Base-by-base conservation (phyloP, 2,797 vertebrate species). In the Sebastes jordani region DNA sequence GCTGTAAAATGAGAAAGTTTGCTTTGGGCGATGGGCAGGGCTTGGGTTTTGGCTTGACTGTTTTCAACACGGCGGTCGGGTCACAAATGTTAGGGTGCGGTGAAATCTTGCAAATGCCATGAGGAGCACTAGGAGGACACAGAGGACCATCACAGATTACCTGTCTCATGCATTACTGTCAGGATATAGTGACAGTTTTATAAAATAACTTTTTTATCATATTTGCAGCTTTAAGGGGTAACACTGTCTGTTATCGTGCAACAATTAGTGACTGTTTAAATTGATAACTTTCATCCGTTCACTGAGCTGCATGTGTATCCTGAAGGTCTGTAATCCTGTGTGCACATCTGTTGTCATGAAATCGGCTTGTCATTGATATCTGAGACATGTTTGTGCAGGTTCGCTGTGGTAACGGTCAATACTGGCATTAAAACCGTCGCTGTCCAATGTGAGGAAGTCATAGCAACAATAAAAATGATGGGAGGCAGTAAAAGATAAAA, bases 341-440 rank as follows among this genome's bases (percentile, higher is more conserved):
- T 83, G 25, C 62, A 54, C 71, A 82, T 36, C 30, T 60, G 62
- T 72, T 74, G 38, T 30, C 6, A 22, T 52, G 13, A 70, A 69
- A 76, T 32, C 16, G 0, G 22, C 30, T 80, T 81, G 49, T 38
- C 23, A 6, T 3, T 55, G 27, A 49, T 75, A 82, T 63, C 74
- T n/a, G 36, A 54, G 20, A 62, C 25, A 1, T 46, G 55, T 76
- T 76, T 83, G 60, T 52, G 13, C 67, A 78, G 70, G 59, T 68
- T 74, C 13, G 27, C 42, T 29, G 65, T 54, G 13, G 5, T 60
- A 10, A 64, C 1, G 0, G 23, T 11, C 30, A 63, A 11, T 65
- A 29, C 11, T 22, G 61, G 55, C 29, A 9, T 29, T 29, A 36
- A 34, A 11, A 36, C 38, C 42, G 9, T 30, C 2, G 8, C 27